Evolutionary conservation across 2,797 vertebrate species (phyloP).

Genomic region (Sciurus carolinensis): DNA sequence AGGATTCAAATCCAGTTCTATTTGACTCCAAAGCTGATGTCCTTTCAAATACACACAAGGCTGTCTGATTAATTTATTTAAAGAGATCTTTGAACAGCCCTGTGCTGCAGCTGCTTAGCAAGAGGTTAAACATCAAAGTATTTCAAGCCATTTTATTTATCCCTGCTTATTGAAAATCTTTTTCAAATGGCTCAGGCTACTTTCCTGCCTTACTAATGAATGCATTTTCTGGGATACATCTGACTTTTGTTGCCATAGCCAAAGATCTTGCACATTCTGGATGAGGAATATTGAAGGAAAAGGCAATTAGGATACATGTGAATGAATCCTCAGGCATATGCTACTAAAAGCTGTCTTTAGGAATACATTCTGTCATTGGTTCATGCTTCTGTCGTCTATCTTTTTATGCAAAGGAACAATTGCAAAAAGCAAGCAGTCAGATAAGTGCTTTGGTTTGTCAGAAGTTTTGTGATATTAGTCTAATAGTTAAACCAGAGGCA

Average conservation of each 20-base stretch:
- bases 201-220: slow-evolving; percentile 58
- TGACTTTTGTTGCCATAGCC: slow-evolving; percentile 11
- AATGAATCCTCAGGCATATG: not conserved
- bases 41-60: slow-evolving; percentile 72
- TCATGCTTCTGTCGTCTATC: slow-evolving; percentile 42
- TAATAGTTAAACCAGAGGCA: slow-evolving; percentile 51
- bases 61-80: slow-evolving; percentile 72
- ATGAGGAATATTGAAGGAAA: slow-evolving; percentile 25
- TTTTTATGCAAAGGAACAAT: slow-evolving; percentile 45
- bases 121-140: slow-evolving; percentile 62
- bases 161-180: slow-evolving; percentile 51
- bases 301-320: not conserved
- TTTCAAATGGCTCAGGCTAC: slow-evolving; percentile 40
- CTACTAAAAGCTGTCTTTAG: not conserved
- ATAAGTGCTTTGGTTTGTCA: slow-evolving; percentile 26
- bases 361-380: slow-evolving; percentile 9
- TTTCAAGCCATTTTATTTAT: slow-evolving; percentile 60
- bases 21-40: slow-evolving; percentile 64
- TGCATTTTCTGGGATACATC: slow-evolving; percentile 25
- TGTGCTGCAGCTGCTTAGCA: slow-evolving; percentile 52
- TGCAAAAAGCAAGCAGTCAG: not conserved
- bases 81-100: slow-evolving; percentile 64
- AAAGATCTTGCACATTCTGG: slow-evolving; percentile 8
- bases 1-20: slow-evolving; percentile 72
- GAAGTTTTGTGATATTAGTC: slow-evolving; percentile 8